Conservation (phyloP, 1,140 invertebrate species). For the Lepidurus couesii region DNA sequence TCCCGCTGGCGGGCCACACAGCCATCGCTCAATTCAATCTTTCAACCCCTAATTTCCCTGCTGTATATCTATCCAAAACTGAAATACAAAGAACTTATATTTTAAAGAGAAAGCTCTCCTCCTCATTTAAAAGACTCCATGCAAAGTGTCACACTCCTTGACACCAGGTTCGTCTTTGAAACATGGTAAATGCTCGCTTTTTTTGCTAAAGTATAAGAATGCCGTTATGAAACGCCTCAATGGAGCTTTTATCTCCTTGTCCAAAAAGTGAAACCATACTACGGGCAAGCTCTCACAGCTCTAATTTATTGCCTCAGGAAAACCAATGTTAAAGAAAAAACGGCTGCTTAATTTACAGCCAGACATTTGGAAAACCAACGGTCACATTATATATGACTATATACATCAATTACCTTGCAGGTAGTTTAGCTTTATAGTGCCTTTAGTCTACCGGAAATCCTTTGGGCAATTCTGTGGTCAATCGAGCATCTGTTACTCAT, state of each 20-base stretch:
- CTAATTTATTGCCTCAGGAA: neutral
- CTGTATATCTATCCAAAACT: neutral
- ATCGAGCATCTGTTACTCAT: neutral
- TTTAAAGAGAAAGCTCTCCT: neutral
- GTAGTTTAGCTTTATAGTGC: neutral
- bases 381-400: no score
- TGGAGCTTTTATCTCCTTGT: neutral
- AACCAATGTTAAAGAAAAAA: neutral
- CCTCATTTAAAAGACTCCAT: neutral
- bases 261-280: neutral
- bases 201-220: neutral
- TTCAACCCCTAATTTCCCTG: neutral
- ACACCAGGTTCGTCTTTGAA: neutral
- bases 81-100: conserved; percentile 6
- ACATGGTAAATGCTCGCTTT: neutral
- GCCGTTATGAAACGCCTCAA: conserved; percentile 1
- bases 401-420: no score
- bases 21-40: conserved; percentile 18
- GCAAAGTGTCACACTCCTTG: no score
- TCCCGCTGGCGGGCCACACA: conserved; percentile 6
- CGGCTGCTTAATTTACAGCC: neutral
- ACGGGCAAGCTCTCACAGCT: neutral
- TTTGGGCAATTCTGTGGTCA: neutral
- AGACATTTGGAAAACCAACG: neutral
- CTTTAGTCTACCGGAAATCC: neutral